phyloP scores from a whole-genome alignment of 1,140 invertebrate species.

The Leptinotarsa lineolata region DNA sequence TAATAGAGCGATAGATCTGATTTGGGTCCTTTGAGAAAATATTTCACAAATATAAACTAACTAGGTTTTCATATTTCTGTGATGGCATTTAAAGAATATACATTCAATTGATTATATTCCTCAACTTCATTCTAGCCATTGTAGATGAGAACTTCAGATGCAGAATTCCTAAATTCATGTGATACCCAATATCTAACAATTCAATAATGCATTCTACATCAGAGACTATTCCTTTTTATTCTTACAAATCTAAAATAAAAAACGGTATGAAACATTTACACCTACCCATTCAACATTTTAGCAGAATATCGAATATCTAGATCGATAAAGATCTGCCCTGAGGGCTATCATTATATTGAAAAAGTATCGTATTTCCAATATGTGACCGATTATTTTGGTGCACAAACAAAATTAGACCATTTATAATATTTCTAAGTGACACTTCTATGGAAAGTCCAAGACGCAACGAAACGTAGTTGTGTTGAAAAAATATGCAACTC shows the following conservation, averaged over 20 bases:
- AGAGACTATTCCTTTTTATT: too few species aligned
- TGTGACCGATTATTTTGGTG: constrained; percentile 35
- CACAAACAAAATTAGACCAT: constrained; percentile 44
- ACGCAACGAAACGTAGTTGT: constrained; percentile 42
- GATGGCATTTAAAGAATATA: too few species aligned
- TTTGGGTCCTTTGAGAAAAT: too few species aligned
- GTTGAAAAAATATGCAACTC: constrained; percentile 46
- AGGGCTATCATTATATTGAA: constrained; percentile 31
- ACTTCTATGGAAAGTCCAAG: constrained; percentile 45
- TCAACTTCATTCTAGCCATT: too few species aligned
- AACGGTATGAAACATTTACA: constrained; percentile 9
- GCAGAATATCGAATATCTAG: constrained; percentile 34
- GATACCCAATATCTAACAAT: too few species aligned
- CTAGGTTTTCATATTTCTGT: too few species aligned
- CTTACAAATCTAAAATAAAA: neutral
- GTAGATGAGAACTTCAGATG: too few species aligned
- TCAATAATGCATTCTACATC: too few species aligned
- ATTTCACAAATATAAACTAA: too few species aligned
- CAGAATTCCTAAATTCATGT: too few species aligned
- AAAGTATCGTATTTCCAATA: constrained; percentile 38
- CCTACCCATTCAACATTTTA: neutral
- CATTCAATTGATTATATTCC: too few species aligned
- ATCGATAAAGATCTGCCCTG: constrained; percentile 34
- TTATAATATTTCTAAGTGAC: constrained; percentile 50
- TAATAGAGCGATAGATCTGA: too few species aligned